These are phyloP conservation scores for Gordius sp. DNA, from an alignment of 2,888 invertebrate genomes.

Conservation along the genomic window DNA sequence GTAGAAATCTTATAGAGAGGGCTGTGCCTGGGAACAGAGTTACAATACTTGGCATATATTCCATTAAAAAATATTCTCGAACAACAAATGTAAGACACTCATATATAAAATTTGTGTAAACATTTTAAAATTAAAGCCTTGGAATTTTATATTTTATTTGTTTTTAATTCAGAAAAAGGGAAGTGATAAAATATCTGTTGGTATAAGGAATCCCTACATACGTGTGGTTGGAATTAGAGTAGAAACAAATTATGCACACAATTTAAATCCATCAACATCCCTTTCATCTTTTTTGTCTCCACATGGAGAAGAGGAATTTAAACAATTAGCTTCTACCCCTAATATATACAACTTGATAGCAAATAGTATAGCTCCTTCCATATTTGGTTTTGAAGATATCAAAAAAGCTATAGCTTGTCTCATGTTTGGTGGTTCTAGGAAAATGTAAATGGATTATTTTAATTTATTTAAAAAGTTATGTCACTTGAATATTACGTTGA, in stretches of 20 bases:
- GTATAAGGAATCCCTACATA: conserved; percentile 73
- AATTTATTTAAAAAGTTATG: no score
- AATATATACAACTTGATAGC: conserved; percentile 66
- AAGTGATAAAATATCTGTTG: conserved; percentile 39
- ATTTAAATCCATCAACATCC: conserved; percentile 38
- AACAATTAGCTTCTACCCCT: conserved; percentile 40
- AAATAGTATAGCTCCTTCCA: conserved; percentile 76
- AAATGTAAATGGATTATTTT: conserved; percentile 28
- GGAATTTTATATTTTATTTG: no score
- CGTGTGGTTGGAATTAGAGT: conserved; percentile 70
- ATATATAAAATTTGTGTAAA: no score
- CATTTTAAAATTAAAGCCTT: no score
- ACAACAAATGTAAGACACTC: no score
- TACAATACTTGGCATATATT: conserved; percentile 70
- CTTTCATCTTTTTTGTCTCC: conserved; percentile 27
- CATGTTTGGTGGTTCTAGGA: conserved; percentile 56
- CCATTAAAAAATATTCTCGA: conserved; percentile 56
- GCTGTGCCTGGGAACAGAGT: conserved; percentile 87
- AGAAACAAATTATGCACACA: conserved; percentile 40
- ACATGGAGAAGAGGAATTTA: conserved; percentile 45
- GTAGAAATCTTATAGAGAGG: conserved; percentile 50
- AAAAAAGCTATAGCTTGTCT: conserved; percentile 85
- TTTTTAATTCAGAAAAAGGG: no score
- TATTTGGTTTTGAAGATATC: conserved; percentile 70
- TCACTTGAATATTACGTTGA: no score